These are phyloP conservation scores for Gambusia affinis DNA, from an alignment of 2,113 vertebrate genomes.

Conservation along the genomic window DNA sequence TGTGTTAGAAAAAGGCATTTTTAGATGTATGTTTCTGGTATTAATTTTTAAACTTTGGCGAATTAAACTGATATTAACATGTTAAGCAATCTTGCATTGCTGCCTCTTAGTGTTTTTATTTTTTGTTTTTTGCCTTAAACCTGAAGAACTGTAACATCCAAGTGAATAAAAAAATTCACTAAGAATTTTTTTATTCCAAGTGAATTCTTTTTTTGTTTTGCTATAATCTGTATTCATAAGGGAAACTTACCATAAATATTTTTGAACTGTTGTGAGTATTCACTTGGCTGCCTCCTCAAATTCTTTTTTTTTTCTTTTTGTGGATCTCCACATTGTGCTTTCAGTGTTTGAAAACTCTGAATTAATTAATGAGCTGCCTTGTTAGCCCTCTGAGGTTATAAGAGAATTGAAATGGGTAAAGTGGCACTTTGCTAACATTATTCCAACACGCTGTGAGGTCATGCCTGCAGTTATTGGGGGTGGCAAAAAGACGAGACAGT, in stretches of 20 bases:
- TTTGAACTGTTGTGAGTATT: constrained; percentile 36
- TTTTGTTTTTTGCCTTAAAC: not conserved
- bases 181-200: no score
- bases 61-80: not conserved
- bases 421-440: constrained; percentile 51
- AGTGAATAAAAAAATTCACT: not conserved
- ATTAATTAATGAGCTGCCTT: constrained; percentile 45
- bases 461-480: not conserved
- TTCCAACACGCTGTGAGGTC: constrained; percentile 21
- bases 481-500: not conserved
- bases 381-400: constrained; percentile 31
- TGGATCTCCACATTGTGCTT: constrained; percentile 5
- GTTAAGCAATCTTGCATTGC: not conserved
- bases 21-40: no score
- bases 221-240: constrained; percentile 1
- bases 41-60: not conserved
- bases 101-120: not conserved
- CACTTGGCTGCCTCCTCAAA: constrained; percentile 16
- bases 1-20: no score
- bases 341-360: constrained; percentile 24
- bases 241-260: constrained; percentile 12
- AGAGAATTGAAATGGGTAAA: constrained; percentile 43
- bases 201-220: not conserved
- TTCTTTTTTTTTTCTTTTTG: not conserved
- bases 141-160: not conserved